A percentile compares a stretch with the other conserved stretches of the same genome.
Conservation (phyloP, 1,140 invertebrate genomes). For the Lucilia sericata region DNA sequence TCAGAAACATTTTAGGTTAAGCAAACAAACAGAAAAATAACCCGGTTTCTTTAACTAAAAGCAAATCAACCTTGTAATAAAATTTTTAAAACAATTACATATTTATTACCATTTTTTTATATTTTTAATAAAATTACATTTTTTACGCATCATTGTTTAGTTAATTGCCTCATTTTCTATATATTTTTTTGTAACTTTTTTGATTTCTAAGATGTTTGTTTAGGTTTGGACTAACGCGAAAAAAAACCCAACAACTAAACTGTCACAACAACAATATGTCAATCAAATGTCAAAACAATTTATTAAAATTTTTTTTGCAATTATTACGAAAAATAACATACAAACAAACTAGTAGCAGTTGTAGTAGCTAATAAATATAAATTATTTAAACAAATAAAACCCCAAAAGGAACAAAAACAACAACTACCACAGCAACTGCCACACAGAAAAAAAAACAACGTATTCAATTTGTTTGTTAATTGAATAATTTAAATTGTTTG, state of each 20-base stretch:
- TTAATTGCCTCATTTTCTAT: slow-evolving; percentile 1
- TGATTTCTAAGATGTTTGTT: slow-evolving; percentile 16
- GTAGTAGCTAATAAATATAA: not conserved
- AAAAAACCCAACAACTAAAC: not conserved
- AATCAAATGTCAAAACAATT: slow-evolving; percentile 41
- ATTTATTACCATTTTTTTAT: not conserved
- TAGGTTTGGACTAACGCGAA: not conserved
- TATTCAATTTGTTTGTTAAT: slow-evolving; percentile 20
- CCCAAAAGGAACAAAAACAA: not conserved
- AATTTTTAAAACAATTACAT: not conserved
- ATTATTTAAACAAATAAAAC: slow-evolving; percentile 11
- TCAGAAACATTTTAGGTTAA: not conserved
- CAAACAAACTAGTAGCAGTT: not conserved
- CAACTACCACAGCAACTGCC: not conserved
- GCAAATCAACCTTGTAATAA: not conserved
- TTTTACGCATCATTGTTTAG: slow-evolving; percentile 39
- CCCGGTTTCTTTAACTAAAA: not conserved
- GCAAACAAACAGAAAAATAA: not conserved
- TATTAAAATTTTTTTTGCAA: slow-evolving; percentile 25
- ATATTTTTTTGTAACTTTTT: not conserved
- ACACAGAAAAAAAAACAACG: not conserved
- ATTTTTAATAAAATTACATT: not conserved
- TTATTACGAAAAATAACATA: too few species aligned
- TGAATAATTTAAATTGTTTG: slow-evolving; percentile 25
- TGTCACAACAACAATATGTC: slow-evolving; percentile 29